Base-by-base conservation (phyloP, 2,888 invertebrate species). In the Drepanosiphum platanoidis region DNA sequence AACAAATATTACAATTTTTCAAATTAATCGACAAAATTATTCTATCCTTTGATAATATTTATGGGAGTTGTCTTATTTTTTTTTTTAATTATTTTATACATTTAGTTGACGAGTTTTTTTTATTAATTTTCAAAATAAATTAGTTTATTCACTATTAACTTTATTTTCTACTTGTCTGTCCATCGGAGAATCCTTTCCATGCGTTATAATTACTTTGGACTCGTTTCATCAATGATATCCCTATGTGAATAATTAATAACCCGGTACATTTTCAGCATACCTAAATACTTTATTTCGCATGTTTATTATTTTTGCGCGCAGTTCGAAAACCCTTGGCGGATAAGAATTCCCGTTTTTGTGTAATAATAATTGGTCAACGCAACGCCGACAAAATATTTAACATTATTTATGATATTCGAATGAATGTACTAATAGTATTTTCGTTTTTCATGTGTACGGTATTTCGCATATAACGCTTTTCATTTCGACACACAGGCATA, bases 211-310 rank as follows among this genome's bases (percentile, higher is more conserved):
- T 84, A 77, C 84, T 84, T 83, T 39, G 58, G 15, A 77, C 52
- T 84, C 68, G 68, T 84, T 84, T 84, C 77, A 84, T 84, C 84
- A 84, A n/a, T 77, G 30, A 68, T 46, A 46, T 30, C 68, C 13
- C 18, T 61, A 71, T 81, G 71, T 36, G 32, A 39, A 42, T 61
- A 72, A n/a, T 36, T 52, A n/a, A n/a, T n/a, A n/a, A n/a, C 68
- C 70, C 39, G 15, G 84, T 70, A 84, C 84, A 77, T 84, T 84
- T 84, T 84, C 84, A 77, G 84, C 84, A 84, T 84, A 77, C 84
- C 84, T 84, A 77, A 84, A 77, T 68, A 82, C 81, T 61, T 72
- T 72, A n/a, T 61, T 61, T 61, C 39, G 32, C 71, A 72, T 72
- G n/a, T 61, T 70, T 42, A 72, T 72, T 52, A 71, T 81, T 81